These are phyloP conservation scores for Noturus placidus DNA, from an alignment of 2,113 vertebrate species.

Conservation along the genomic window DNA sequence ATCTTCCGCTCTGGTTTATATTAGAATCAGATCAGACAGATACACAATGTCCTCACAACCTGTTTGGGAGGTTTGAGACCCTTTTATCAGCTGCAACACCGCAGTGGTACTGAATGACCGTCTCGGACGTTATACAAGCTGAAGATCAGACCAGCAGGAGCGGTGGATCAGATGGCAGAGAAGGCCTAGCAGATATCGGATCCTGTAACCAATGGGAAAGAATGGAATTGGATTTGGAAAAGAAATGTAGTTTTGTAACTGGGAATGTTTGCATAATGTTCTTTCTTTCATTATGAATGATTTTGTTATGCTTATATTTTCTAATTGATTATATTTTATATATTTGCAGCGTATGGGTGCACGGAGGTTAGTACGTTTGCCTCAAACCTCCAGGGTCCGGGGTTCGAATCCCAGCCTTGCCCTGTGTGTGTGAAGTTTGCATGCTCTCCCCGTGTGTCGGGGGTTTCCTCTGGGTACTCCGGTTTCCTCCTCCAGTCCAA, in stretches of 20 bases:
- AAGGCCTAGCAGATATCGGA: neutral
- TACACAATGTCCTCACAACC: neutral
- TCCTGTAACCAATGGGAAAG: neutral
- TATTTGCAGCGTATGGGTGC: no score
- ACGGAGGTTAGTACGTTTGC: no score
- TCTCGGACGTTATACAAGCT: neutral
- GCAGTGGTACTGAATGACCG: neutral
- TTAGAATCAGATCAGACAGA: neutral
- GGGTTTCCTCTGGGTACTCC: no score
- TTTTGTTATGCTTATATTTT: neutral
- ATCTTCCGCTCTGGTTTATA: neutral
- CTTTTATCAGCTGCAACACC: neutral
- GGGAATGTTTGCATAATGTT: neutral
- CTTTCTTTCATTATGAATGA: neutral
- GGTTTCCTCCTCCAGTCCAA: no score
- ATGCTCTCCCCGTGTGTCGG: no score
- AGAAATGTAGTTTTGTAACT: neutral
- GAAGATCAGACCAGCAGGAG: neutral
- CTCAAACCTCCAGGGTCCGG: no score
- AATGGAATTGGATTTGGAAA: neutral
- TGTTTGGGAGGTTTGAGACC: neutral
- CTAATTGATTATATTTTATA: no score
- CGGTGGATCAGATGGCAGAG: neutral
- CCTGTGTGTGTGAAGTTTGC: no score
- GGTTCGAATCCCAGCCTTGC: no score